Conservation (phyloP, 2,113 vertebrate species). For the Nipponia nippon region DNA sequence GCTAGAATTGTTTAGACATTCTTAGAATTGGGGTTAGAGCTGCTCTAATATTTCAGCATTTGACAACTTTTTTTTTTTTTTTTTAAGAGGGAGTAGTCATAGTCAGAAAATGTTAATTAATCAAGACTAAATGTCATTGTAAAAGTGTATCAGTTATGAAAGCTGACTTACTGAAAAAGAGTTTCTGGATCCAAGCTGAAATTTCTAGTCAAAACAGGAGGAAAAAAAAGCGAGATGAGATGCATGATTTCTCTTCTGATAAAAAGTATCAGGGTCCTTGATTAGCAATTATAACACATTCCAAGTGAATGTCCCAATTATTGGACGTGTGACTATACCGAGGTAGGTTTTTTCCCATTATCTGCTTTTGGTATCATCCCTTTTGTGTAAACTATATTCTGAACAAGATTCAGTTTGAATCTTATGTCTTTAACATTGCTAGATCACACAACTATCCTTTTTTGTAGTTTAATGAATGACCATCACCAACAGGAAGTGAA, state of each 20-base stretch:
- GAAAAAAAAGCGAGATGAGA: not conserved
- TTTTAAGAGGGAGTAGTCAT: not conserved
- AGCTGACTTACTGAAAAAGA: not conserved
- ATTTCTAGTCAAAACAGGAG: not conserved
- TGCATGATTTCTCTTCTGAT: not conserved
- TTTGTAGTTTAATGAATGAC: not conserved
- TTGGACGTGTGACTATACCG: not conserved
- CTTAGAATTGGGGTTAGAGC: not conserved
- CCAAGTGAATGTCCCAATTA: not conserved
- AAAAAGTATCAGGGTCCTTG: not conserved
- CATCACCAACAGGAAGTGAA: not conserved
- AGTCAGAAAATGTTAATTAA: not conserved
- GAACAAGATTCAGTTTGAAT: not conserved
- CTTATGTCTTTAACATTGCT: not conserved
- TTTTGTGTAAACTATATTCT: not conserved
- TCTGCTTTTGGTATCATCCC: not conserved
- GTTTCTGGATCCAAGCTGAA: not conserved
- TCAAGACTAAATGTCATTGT: not conserved
- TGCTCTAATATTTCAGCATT: not conserved
- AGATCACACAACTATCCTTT: not conserved
- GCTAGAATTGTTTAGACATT: not conserved
- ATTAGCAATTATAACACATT: not conserved
- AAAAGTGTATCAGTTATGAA: not conserved
- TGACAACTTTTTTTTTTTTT: not conserved
- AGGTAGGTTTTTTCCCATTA: not conserved